Evolutionary conservation across 2,888 invertebrate species (phyloP).

Genomic region (Habrosyne pyritoides): DNA sequence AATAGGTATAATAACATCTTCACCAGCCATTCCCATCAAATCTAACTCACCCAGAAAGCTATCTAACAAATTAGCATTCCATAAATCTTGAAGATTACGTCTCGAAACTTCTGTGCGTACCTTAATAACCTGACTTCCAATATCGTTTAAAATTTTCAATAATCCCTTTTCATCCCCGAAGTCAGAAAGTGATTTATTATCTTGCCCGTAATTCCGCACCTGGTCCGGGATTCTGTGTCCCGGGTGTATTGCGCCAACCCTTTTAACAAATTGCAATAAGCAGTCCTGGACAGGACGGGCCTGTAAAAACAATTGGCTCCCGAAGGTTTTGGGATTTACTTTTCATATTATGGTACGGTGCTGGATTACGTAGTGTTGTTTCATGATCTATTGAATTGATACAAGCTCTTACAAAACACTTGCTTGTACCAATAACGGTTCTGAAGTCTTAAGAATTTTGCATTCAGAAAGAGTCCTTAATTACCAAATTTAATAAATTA

Average conservation of each 20-base stretch:
- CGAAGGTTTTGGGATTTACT: background rate
- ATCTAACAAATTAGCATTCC: constrained; percentile 2
- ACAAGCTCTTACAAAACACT: too few species aligned
- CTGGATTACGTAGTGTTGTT: too few species aligned
- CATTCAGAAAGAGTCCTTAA: too few species aligned
- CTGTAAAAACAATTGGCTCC: background rate
- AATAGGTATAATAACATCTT: background rate
- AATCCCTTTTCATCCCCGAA: constrained; percentile 10
- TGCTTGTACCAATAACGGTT: too few species aligned
- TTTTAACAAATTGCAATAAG: constrained; percentile 46
- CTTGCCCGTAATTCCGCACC: constrained; percentile 26
- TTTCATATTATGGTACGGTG: background rate
- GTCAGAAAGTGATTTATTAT: constrained; percentile 35
- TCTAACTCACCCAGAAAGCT: background rate
- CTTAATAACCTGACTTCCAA: constrained; percentile 11
- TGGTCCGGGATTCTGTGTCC: constrained; percentile 18
- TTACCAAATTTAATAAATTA: too few species aligned
- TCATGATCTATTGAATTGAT: too few species aligned
- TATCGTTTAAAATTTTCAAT: constrained; percentile 10
- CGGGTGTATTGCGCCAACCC: constrained; percentile 25
- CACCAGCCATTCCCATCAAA: background rate
- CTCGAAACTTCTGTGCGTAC: background rate
- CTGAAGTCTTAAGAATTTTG: too few species aligned
- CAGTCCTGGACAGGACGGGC: background rate
- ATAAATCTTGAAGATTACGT: background rate